Evolutionary conservation across 2,797 vertebrate species (phyloP).

Genomic region (Sarcophilus harrisii): DNA sequence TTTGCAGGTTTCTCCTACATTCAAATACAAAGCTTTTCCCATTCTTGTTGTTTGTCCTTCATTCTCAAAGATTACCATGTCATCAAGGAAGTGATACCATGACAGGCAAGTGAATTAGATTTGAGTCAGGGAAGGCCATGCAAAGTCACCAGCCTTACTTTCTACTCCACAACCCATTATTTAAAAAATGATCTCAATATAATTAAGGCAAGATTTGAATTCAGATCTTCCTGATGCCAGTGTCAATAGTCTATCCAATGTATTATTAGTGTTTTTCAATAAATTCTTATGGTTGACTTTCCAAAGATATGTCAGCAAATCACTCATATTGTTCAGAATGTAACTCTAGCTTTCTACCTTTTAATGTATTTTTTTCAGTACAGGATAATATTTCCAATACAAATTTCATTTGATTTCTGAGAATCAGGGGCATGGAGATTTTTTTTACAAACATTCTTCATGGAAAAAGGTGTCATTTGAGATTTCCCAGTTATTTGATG

Average conservation of each 20-base stretch:
- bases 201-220: neutral
- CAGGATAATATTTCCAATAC: constrained; percentile 6
- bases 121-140: no score
- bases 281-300: neutral
- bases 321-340: neutral
- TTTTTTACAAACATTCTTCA: constrained; percentile 65
- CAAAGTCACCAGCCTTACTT: no score
- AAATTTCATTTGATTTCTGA: constrained; percentile 61
- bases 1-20: neutral
- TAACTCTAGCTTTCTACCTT: neutral
- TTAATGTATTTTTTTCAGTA: neutral
- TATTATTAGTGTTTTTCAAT: neutral
- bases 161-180: neutral
- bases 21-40: neutral
- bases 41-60: no score
- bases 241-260: neutral
- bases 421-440: constrained; percentile 61
- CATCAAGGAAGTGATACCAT: no score
- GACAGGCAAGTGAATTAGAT: no score
- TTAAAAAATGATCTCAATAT: neutral
- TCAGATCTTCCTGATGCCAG: neutral
- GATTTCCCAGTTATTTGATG: constrained; percentile 57
- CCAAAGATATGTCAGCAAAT: neutral
- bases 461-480: constrained; percentile 33
- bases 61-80: no score